Evolutionary conservation across 1,140 invertebrate species (phyloP).

Genomic region (Meloidogyne exigua): DNA sequence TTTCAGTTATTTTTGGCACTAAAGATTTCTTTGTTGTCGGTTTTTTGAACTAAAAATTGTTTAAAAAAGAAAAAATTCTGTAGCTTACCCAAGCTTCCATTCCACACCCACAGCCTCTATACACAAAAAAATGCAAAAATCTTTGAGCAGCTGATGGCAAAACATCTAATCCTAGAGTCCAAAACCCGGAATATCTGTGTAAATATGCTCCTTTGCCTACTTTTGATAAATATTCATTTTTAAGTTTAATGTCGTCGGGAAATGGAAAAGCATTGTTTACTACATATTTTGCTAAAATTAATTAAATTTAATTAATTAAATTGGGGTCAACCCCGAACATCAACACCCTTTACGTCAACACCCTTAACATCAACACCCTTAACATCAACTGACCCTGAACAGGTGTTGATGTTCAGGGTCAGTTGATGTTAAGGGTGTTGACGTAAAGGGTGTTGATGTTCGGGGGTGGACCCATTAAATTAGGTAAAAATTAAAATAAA

Average conservation of each 20-base stretch:
- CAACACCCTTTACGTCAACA: too few relatives aligned
- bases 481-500: too few relatives aligned
- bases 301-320: too few relatives aligned
- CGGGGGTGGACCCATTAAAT: too few relatives aligned
- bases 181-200: not conserved
- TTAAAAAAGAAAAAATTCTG: too few relatives aligned
- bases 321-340: too few relatives aligned
- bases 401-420: too few relatives aligned
- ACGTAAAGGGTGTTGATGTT: too few relatives aligned
- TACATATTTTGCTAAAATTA: not conserved
- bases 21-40: not conserved
- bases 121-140: not conserved
- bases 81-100: constrained; percentile 6
- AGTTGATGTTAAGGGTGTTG: too few relatives aligned
- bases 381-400: too few relatives aligned
- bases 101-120: not conserved
- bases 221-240: not conserved
- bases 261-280: not conserved
- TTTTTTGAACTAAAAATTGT: not conserved
- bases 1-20: not conserved
- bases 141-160: not conserved
- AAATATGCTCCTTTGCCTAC: not conserved
- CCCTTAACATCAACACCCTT: too few relatives aligned
- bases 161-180: constrained; percentile 10
- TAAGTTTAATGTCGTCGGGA: not conserved